Evolutionary conservation across 2,888 invertebrate genomes (phyloP).

Genomic region (Sphaerophoria rueppellii): DNA sequence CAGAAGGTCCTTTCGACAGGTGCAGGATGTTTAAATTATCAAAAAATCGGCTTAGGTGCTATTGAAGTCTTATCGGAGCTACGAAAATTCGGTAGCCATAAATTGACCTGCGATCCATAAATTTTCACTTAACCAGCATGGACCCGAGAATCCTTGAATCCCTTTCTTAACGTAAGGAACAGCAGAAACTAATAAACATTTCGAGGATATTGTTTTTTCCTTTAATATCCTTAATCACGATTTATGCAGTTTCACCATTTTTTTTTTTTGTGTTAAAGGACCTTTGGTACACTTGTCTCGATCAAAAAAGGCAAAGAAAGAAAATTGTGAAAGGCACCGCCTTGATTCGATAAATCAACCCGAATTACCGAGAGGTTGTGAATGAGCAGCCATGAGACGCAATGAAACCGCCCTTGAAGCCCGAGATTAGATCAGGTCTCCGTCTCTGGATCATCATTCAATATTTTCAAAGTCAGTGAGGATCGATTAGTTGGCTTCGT

Average conservation of each 20-base stretch:
- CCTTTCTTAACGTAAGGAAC: neutral
- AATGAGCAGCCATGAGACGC: constrained; percentile 18
- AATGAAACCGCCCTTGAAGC: constrained; percentile 37
- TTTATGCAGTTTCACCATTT: too few relatives aligned
- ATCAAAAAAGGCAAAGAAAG: neutral
- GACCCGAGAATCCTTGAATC: neutral
- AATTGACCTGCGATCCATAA: constrained; percentile 33
- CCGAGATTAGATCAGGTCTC: constrained; percentile 50
- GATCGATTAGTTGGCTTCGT: constrained; percentile 55
- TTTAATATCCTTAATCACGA: constrained; percentile 6
- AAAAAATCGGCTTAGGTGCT: neutral
- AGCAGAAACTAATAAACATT: constrained; percentile 11
- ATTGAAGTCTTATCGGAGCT: constrained; percentile 9
- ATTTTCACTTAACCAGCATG: constrained; percentile 3
- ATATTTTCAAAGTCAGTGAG: neutral
- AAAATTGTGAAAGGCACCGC: constrained; percentile 37
- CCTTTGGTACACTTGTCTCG: constrained; percentile 28
- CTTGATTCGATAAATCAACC: constrained; percentile 47
- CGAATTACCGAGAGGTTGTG: neutral
- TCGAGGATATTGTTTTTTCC: constrained; percentile 2
- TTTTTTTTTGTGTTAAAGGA: constrained; percentile 5
- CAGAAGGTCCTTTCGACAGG: neutral
- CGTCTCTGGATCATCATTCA: constrained; percentile 31
- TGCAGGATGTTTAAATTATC: constrained; percentile 1
- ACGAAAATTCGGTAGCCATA: constrained; percentile 14